Base-by-base conservation (phyloP, 1,140 invertebrate species). In the Homalodisca vitripennis region DNA sequence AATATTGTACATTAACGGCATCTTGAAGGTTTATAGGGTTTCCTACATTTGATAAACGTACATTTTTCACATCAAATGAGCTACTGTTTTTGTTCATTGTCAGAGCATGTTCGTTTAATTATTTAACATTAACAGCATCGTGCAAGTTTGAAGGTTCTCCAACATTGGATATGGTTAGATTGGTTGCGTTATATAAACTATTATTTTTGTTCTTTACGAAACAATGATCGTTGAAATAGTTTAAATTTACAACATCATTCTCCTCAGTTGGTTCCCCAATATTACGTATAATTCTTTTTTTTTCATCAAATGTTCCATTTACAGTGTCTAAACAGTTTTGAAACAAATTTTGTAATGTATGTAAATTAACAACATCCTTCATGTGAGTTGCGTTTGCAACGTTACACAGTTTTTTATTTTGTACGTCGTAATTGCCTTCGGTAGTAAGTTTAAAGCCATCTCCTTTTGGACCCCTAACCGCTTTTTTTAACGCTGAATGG, bases 321-420 rank as follows among this genome's bases (percentile, higher is more conserved):
- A 53, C 48, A 12, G 12, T 20, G 6, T 13, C 3, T 53, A 53
- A 53, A 22, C 55, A 60, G 2, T 2, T 26, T 3, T 60, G 3
- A 14, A 60, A 10, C 14, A 24, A 30, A 6, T 6, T 12, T 60
- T 60, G 2, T 27, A 60, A 60, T 27, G 10, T 60, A 26, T 27
- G 14, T 29, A 60, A 24, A 60, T 60, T 60, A 27, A 60, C 55
- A 27, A 3, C 14, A 60, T 60, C 55, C 2, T 24, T 29, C 2
- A 2, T 3, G 10, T 60, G 10, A 10, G 10, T 60, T 27, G 55
- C 24, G 27, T 27, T 60, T 27, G 6, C 22, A 27, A 60, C 55
- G 24, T 60, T 60, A 30, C 55, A 60, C 10, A 60, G 6, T n/a
- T n/a, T 26, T 60, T 60, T 60, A 27, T 60, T 29, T 27, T 60